phyloP scores from a whole-genome alignment of 1,140 invertebrate genomes.

The Mylabris phalerata region DNA sequence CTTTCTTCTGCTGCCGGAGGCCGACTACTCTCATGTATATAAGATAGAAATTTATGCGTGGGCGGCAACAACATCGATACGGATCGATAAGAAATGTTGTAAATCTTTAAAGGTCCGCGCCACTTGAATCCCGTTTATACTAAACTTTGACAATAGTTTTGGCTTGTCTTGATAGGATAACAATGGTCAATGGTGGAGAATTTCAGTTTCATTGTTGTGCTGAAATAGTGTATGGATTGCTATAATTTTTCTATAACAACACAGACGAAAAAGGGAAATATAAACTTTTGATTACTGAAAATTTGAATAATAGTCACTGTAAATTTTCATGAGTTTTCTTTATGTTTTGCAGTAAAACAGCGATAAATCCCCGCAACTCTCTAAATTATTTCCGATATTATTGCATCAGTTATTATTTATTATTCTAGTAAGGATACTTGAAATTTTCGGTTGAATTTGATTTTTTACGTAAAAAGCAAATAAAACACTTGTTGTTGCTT shows the following conservation, averaged over 20 bases:
- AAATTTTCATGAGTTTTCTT: slow-evolving; percentile 1
- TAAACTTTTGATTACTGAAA: background rate
- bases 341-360: background rate
- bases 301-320: background rate
- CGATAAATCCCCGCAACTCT: background rate
- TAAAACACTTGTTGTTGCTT: too few relatives aligned
- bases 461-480: too few relatives aligned
- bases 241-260: background rate
- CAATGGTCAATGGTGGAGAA: slow-evolving; percentile 14
- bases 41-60: slow-evolving; percentile 15
- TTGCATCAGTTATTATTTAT: too few relatives aligned
- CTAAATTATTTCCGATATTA: background rate
- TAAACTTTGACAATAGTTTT: slow-evolving; percentile 16
- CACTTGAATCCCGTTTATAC: slow-evolving; percentile 3
- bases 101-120: slow-evolving; percentile 16
- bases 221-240: slow-evolving; percentile 6
- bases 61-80: slow-evolving; percentile 17
- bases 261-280: background rate
- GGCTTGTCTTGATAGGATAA: slow-evolving; percentile 3
- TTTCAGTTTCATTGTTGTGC: background rate
- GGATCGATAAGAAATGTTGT: slow-evolving; percentile 21
- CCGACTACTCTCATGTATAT: slow-evolving; percentile 4
- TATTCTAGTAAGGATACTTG: too few relatives aligned
- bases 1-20: slow-evolving; percentile 18
- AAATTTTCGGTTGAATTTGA: too few relatives aligned